Base-by-base conservation (phyloP, 30 jellyfish, hydroid and myxozoan genomes). In the Hydractinia echinata region DNA sequence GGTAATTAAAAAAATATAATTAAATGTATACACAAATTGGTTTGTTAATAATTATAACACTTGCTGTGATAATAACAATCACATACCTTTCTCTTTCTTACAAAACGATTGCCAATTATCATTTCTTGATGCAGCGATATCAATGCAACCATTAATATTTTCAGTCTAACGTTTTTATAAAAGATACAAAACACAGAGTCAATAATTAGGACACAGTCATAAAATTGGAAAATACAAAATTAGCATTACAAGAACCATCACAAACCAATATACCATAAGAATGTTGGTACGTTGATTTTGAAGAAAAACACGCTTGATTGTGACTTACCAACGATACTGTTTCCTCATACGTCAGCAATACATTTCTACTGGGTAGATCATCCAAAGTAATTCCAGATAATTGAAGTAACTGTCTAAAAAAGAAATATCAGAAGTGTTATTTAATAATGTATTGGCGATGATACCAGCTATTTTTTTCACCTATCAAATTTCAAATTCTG, bases 61-160 rank as follows among this genome's bases (percentile, higher is more conserved):
- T 11, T 58, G 18, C 3, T 16, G 18, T 58, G 18, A 58, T 16
- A 58, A 58, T 1, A 64, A 7, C 9, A 64, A 4, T n/a, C 4
- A 64, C 77, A 1, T 18, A 91, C 97, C 96, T 73, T 82, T 76
- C 55, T 92, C 96, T 79, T 92, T 83, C 58, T 79, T 79, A 83
- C 98, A 92, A 72, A 92, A 92, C 14, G 76, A 73, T 79, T 86
- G 96, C 98, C 98, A 92, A 84, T 92, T 92, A 50, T 84, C 95
- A 60, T 77, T 62, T 8, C 98, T 86, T 10, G 83, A 87, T 84
- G 87, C 67, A 11, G 98, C 98, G 76, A 92, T 87, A 10, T 92
- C 98, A 53, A 90, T 88, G 44, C 98, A 86, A 5, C 89, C 89
- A 54, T 79, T 86, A 11, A 86, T 74, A 53, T 87, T 66, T 76